Evolutionary conservation across 2,797 vertebrate genomes (phyloP).

Genomic region (Pteronotus mesoamericanus): DNA sequence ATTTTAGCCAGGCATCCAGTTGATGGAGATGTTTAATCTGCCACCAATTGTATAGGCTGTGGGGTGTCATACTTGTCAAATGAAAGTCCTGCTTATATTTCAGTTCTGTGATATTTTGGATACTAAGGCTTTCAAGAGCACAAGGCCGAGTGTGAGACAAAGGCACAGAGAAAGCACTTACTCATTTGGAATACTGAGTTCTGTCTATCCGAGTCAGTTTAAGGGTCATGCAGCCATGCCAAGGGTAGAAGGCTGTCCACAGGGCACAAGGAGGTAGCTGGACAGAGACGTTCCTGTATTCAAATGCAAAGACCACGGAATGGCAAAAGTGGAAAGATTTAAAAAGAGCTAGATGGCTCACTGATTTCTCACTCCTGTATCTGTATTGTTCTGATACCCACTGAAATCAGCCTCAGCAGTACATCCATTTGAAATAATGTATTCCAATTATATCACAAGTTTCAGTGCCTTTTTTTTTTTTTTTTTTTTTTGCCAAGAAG

Average conservation of each 20-base stretch:
- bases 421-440: conserved; percentile 22
- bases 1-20: neutral
- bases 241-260: neutral
- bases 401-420: neutral
- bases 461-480: neutral
- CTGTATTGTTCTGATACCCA: neutral
- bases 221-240: neutral
- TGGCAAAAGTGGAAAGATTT: neutral
- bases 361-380: neutral
- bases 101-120: neutral
- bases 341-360: neutral
- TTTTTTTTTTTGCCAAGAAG: neutral
- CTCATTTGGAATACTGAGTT: neutral
- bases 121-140: neutral
- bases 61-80: neutral
- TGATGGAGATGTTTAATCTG: neutral
- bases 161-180: neutral
- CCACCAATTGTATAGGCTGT: neutral
- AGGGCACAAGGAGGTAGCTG: neutral
- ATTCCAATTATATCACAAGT: conserved; percentile 4
- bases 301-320: neutral
- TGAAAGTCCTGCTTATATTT: neutral
- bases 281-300: neutral
- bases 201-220: neutral
- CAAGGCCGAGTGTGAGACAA: neutral